These are phyloP conservation scores for Onthophagus taurus DNA, from an alignment of 1,140 invertebrate genomes.

Conservation along the genomic window DNA sequence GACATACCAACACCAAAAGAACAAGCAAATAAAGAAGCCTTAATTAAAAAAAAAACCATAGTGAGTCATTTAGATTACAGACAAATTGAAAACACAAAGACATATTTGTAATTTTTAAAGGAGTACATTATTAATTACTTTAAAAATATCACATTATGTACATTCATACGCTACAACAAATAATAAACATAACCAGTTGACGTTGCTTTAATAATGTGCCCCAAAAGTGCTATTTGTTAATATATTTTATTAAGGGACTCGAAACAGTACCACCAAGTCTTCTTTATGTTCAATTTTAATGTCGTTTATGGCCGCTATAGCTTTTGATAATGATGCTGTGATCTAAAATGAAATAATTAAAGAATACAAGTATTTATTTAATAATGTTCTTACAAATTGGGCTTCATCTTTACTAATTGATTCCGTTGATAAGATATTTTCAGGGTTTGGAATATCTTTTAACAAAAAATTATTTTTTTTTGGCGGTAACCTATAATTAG, in stretches of 20 bases:
- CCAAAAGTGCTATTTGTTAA: too few relatives aligned
- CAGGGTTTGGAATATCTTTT: slow-evolving; percentile 50
- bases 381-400: slow-evolving; percentile 46
- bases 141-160: too few relatives aligned
- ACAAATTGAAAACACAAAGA: too few relatives aligned
- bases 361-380: slow-evolving; percentile 2
- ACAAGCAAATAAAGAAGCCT: too few relatives aligned
- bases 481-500: slow-evolving; percentile 38
- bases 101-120: too few relatives aligned
- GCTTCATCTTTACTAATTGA: slow-evolving; percentile 44
- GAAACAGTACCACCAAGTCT: slow-evolving; percentile 70
- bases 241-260: slow-evolving; percentile 39
- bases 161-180: too few relatives aligned
- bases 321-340: slow-evolving; percentile 50
- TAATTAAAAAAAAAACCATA: too few relatives aligned
- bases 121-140: too few relatives aligned
- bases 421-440: slow-evolving; percentile 44
- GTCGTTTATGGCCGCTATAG: slow-evolving; percentile 56
- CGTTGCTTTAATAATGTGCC: too few relatives aligned
- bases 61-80: too few relatives aligned
- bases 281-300: slow-evolving; percentile 73
- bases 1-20: too few relatives aligned
- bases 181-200: too few relatives aligned
- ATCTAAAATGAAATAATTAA: slow-evolving; percentile 45
- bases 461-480: slow-evolving; percentile 39